A percentile compares a stretch with the other conserved stretches of the same genome.
Conservation (phyloP, 2,888 invertebrate species). For the Cetonia aurata region DNA sequence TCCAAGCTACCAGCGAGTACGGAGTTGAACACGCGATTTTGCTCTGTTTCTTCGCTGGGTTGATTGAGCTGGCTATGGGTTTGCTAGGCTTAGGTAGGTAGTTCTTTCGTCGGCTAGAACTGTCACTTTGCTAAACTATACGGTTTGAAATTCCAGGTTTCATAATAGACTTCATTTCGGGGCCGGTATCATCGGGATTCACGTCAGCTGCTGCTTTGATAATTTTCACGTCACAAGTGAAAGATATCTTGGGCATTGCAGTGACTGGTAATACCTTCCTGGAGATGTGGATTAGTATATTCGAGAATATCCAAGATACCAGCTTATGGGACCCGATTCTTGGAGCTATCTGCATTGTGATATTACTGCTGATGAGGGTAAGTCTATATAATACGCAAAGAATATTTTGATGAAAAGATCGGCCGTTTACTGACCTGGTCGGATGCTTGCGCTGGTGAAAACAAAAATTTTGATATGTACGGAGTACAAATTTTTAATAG, state of each 20-base stretch:
- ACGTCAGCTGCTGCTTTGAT: slow-evolving; percentile 92
- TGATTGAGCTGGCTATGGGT: slow-evolving; percentile 85
- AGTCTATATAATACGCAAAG: no score
- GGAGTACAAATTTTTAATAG: no score
- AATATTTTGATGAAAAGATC: no score
- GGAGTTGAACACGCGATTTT: slow-evolving; percentile 78
- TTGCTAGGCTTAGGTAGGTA: slow-evolving; percentile 81
- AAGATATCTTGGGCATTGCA: slow-evolving; percentile 82
- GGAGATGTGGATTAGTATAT: slow-evolving; percentile 81
- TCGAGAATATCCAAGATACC: slow-evolving; percentile 75
- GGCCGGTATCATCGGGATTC: slow-evolving; percentile 90
- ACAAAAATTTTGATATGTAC: no score
- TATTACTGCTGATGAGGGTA: slow-evolving; percentile 84
- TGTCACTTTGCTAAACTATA: slow-evolving; percentile 13
- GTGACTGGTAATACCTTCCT: slow-evolving; percentile 83
- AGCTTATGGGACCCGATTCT: slow-evolving; percentile 81
- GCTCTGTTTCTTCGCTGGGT: slow-evolving; percentile 80
- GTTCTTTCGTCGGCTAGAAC: no score
- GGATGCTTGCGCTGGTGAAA: no score
- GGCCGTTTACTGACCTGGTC: no score
- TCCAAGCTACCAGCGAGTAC: slow-evolving; percentile 78
- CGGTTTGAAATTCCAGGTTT: slow-evolving; percentile 71
- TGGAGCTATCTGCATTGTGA: slow-evolving; percentile 80
- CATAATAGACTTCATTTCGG: slow-evolving; percentile 90
- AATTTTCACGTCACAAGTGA: slow-evolving; percentile 90